phyloP scores from a whole-genome alignment of 2,888 invertebrate species.

The Eulithis prunata region DNA sequence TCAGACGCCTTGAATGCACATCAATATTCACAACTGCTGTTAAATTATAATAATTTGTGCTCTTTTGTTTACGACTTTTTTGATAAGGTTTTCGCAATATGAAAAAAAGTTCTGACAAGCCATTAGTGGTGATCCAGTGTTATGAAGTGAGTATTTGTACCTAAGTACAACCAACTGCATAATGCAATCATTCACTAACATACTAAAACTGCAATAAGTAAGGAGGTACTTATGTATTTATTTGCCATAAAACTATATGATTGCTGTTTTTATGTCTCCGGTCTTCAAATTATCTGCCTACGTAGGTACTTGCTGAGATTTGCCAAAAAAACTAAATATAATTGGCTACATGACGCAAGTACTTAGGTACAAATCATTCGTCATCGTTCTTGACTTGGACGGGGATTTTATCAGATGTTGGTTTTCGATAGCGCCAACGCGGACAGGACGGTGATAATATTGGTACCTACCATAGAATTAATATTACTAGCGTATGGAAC shows the following conservation, averaged over 20 bases:
- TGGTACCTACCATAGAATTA: no score
- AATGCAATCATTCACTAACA: slow-evolving; percentile 1
- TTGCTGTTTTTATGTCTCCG: slow-evolving; percentile 18
- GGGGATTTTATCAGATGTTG: slow-evolving; percentile 38
- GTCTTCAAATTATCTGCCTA: not conserved
- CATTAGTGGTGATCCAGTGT: slow-evolving; percentile 84
- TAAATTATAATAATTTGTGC: slow-evolving; percentile 29
- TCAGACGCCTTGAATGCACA: slow-evolving; percentile 44
- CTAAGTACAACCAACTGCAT: not conserved
- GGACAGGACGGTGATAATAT: slow-evolving; percentile 23
- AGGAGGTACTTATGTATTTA: not conserved
- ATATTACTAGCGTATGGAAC: no score
- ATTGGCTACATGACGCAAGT: slow-evolving; percentile 9
- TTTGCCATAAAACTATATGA: slow-evolving; percentile 19
- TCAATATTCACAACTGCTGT: slow-evolving; percentile 39
- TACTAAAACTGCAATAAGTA: slow-evolving; percentile 4
- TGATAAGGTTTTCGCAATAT: slow-evolving; percentile 48
- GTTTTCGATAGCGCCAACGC: slow-evolving; percentile 35
- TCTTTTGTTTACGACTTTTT: slow-evolving; percentile 21
- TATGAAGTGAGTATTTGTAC: slow-evolving; percentile 82
- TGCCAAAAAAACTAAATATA: slow-evolving; percentile 13
- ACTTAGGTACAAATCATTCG: slow-evolving; percentile 15
- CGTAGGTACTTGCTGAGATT: slow-evolving; percentile 14
- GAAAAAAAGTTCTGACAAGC: slow-evolving; percentile 74
- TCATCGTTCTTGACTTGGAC: slow-evolving; percentile 32